A percentile compares a stretch with the other conserved stretches of the same genome.
phyloP scores from a whole-genome alignment of 2,797 vertebrate genomes.

The Argentina silus region DNA sequence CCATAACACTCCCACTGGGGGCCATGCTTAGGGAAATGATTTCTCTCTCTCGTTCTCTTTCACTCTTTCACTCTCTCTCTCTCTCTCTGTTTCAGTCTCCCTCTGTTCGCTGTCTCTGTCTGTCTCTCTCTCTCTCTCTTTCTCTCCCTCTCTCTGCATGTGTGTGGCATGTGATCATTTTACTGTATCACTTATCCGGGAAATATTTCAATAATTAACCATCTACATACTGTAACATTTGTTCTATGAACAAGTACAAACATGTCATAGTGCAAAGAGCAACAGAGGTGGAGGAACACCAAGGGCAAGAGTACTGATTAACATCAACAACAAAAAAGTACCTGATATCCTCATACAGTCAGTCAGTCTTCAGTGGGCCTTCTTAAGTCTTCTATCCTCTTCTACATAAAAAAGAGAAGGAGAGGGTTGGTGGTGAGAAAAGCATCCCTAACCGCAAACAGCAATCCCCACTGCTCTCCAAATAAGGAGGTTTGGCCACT shows the following conservation, averaged over 20 bases:
- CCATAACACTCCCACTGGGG: slow-evolving; percentile 23
- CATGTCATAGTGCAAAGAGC: neutral
- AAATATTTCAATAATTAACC: slow-evolving; percentile 12
- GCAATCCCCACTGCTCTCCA: neutral
- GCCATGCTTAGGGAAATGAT: neutral
- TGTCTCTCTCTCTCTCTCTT: neutral
- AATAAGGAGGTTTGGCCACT: neutral
- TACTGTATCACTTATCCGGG: no score
- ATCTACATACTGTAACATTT: neutral
- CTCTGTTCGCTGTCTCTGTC: no score
- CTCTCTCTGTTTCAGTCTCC: no score
- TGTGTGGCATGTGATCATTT: neutral
- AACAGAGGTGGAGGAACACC: neutral
- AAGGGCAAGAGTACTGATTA: neutral
- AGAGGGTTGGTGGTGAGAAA: neutral
- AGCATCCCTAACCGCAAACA: neutral
- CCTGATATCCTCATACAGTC: neutral
- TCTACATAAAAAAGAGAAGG: neutral
- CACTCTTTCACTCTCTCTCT: no score
- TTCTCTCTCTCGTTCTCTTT: neutral
- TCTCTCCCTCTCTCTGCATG: neutral
- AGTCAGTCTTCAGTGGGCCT: neutral
- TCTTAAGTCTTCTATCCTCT: neutral
- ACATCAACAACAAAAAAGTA: neutral
- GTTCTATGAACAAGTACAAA: slow-evolving; percentile 10